phyloP scores from a whole-genome alignment of 2,888 invertebrate species.

The Tillus elongatus region DNA sequence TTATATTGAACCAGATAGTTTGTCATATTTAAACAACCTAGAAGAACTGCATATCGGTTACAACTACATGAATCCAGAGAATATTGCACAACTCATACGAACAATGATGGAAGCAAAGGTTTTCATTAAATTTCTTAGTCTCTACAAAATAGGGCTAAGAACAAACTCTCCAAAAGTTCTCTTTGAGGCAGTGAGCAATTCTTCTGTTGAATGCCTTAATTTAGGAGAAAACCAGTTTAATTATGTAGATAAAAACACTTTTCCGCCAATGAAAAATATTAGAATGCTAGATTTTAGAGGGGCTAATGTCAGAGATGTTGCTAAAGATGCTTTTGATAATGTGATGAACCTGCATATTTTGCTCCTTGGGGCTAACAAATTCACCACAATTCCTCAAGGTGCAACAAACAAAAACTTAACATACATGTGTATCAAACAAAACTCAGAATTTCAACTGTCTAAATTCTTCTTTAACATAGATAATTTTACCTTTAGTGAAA shows the following conservation, averaged over 20 bases:
- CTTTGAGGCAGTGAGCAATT: constrained; percentile 45
- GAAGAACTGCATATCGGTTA: constrained; percentile 45
- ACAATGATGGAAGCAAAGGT: constrained; percentile 38
- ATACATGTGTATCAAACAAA: no score
- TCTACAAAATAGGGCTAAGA: constrained; percentile 48
- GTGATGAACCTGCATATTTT: constrained; percentile 42
- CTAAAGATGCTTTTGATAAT: constrained; percentile 42
- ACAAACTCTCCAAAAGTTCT: constrained; percentile 44
- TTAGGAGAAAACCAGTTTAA: constrained; percentile 51
- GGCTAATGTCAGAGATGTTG: constrained; percentile 45
- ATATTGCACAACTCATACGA: constrained; percentile 42
- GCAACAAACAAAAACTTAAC: no score
- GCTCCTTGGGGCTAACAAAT: no score
- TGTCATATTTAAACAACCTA: constrained; percentile 43
- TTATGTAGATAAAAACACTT: constrained; percentile 43
- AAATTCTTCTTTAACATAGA: no score
- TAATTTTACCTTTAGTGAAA: no score
- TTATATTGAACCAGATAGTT: constrained; percentile 45
- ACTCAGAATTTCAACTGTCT: no score
- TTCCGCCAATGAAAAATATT: constrained; percentile 47
- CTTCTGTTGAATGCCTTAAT: constrained; percentile 44
- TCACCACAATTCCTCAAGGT: no score
- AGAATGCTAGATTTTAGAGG: constrained; percentile 46
- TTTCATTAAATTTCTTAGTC: constrained; percentile 42
- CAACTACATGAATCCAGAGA: constrained; percentile 44